Evolutionary conservation across 2,888 invertebrate species (phyloP), one percentile per base, ranked within the genome.

Genomic region (Papilio gigon): DNA sequence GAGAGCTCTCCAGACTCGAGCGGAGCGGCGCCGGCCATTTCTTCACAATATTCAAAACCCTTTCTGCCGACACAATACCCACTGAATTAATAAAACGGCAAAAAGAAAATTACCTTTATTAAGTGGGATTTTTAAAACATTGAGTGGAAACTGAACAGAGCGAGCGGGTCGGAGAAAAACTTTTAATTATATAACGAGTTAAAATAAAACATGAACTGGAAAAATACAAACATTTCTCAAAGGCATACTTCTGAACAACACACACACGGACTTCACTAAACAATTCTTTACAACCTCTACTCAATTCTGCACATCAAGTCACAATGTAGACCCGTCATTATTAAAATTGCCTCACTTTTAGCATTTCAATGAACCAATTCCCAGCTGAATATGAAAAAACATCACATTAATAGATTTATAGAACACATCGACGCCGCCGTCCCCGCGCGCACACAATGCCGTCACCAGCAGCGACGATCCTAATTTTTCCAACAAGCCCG

Each of bases 31-130:
- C 20, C 56, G 33, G 58, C 58, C 58, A 33, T 37, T 40, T 42
- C 65, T 58, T 58, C 44, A 58, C 40, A 59, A 58, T 37, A 61
- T 67, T 60, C 50, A 67, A 62, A 42, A 56, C 30, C 59, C 62
- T 58, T 44, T 35, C 53, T 4, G 30, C 42, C 20, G 17, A 14
- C 42, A 67, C 53, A 67, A 62, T 42, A 42, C 30, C 53, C 50
- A 22, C 20, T 22, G 61, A 62, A 67, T 61, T 53, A 67, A 53
- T 40, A 42, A 42, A 60, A 50, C 25, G 56, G 17, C 17, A 12
- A n/a, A 62, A 47, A 12, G 61, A 30, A 53, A 61, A 20, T 17
- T 30, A 62, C 30, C n/a, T 40, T 61, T 53, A 62, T 67, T 67
- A 56, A 53, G 62, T 67, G 42, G 27, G 27, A 53, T 42, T 67